Evolutionary conservation across 2,113 vertebrate genomes (phyloP), one percentile per base, ranked within the genome.

Genomic region (Atherinomorus stipes): DNA sequence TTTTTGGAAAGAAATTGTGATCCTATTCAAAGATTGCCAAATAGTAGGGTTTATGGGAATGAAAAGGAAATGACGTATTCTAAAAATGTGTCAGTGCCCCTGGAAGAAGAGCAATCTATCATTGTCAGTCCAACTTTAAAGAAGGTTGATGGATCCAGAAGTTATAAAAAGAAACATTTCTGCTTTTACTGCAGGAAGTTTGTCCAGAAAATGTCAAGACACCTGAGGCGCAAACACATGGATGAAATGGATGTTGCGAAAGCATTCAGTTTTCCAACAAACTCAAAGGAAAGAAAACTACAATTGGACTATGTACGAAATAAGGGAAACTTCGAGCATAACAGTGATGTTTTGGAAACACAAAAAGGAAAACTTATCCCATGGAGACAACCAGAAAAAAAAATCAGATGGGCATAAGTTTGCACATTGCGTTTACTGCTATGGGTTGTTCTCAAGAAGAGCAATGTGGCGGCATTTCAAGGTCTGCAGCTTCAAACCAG

Each of bases 91-190:
- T 31, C 62, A 51, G 9, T 31, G 40, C 40, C 45, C 16, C 44
- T 51, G 4, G 60, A 56, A 37, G 16, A 64, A 47, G 37, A 62
- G 21, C 4, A 6, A 2, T 40, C 52, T 49, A 5, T 61, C 15
- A 50, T 12, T 68, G 64, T 75, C 3, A 42, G 6, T 69, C 49
- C 40, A 56, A 37, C 34, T 47, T 59, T 60, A 4, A 70, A 70
- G n/a, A 76, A 68, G 49, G 23, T 16, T 7, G 49, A 67, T 65
- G 71, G 62, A 1, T 49, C 62, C 4, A 76, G 73, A 76, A 61
- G 22, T 9, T 71, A 42, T 13, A 71, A 61, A 1, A 72, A 72
- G 47, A 66, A 74, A 42, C 53, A 74, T 51, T 2, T 5, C 6
- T 66, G 72, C 31, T 66, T 51, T 1, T 66, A 74, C 42, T 59